Evolutionary conservation across 1,140 invertebrate species (phyloP), one percentile per base, ranked within the genome.

Genomic region (Sycobia sp.): DNA sequence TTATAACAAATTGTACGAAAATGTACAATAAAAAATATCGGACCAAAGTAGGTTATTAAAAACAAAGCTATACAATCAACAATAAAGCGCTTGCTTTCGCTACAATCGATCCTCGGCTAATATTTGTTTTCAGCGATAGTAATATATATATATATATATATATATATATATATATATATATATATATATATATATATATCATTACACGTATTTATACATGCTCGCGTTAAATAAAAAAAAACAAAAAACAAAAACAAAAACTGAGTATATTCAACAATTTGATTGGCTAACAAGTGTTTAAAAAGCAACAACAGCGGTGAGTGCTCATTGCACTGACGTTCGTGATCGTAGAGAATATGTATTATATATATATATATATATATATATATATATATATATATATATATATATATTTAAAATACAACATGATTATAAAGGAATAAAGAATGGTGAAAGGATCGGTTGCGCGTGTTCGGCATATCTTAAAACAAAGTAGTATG

Each of bases 1-100:
- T 53, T 29, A 34, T 50, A 61, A 68, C 62, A 50, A 44, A 62
- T 60, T 56, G 67, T 67, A 70, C 59, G 50, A 70, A 68, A 68
- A 65, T 62, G 64, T 66, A 67, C 66, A 60, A 61, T 62, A 61
- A 67, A 65, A 70, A 65, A 62, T 54, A 38, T 41, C 41, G 53
- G n/a, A 36, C 36, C 3, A 47, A 43, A 64, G 59, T 14, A 44
- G 61, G n/a, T n/a, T 62, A 62, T 32, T 58, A 62, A 47, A 65
- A 65, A 67, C n/a, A 62, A 67, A 63, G 38, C 29, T 60, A 51
- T 23, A 62, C 43, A 59, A 20, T 69, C 65, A 69, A 69, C 62
- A 65, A 62, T 49, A 49, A 66, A 59, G 38, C 14, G 11, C 39
- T 36, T 7, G 56, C 58, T 60, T 54, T 57, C 54, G 66, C 66